Base-by-base conservation (phyloP, 2,113 vertebrate species). In the Trogon surrucura region DNA sequence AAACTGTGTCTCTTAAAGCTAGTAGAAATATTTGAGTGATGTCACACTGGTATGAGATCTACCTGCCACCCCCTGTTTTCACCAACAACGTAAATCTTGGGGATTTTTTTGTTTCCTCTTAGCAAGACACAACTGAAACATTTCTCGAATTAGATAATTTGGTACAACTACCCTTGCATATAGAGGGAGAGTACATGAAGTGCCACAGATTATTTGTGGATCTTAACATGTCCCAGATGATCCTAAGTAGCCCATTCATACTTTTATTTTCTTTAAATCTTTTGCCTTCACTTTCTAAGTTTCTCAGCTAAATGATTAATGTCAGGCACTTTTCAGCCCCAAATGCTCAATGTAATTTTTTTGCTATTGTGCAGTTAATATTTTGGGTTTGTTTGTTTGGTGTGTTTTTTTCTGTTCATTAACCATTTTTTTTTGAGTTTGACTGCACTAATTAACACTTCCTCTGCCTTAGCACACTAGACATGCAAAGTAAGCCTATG, bases 1-100 rank as follows among this genome's bases (percentile, higher is more conserved):
- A n/a, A n/a, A 64, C 29, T 11, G 14, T 47, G 20, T 88, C 1
- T 0, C 47, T 91, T 74, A 58, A 91, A 91, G 77, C 54, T 77
- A 57, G 45, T 67, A 88, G 89, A 91, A 88, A 69, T 66, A 92
- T 73, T 72, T 74, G 36, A 95, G 44, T 70, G 48, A 27, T 91
- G 22, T 70, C 54, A 71, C 25, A 90, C 51, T 1, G 2, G 21
- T 61, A 73, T 78, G 50, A 92, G 48, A 78, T 32, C 22, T 45
- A 48, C 32, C 20, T 71, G 50, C 20, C 22, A 74, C 25, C 5
- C 4, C 11, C 34, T 75, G 36, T 65, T 84, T n/a, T 45, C 80
- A 13, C 27, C n/a, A 95, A 32, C 14, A 73, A 20, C 17, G 80
- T 27, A 21, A 16, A 11, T 23, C 5, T 47, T 70, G 16, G 41